These are phyloP conservation scores for Zaprionus lachaisei DNA, from an alignment of 1,140 invertebrate genomes.

Conservation along the genomic window DNA sequence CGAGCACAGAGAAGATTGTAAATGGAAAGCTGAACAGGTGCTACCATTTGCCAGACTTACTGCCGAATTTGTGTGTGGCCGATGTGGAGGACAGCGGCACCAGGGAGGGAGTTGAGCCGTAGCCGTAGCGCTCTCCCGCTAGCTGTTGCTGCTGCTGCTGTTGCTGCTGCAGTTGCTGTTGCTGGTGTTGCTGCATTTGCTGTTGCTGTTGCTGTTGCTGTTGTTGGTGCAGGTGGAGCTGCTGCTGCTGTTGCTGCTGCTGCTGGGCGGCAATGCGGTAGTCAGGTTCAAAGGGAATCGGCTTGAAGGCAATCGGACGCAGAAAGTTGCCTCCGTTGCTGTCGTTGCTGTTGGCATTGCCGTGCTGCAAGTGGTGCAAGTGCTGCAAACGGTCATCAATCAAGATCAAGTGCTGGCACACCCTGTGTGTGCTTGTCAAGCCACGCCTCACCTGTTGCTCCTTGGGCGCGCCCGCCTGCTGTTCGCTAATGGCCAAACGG, in stretches of 20 bases:
- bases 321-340: conserved; percentile 60
- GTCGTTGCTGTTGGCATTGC: conserved; percentile 10
- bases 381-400: conserved; percentile 21
- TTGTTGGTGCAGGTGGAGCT: conserved; percentile 38
- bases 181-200: conserved; percentile 26
- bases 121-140: conserved; percentile 73
- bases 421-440: neutral
- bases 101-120: conserved; percentile 77
- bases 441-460: conserved; percentile 62
- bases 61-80: conserved; percentile 74
- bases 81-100: conserved; percentile 60
- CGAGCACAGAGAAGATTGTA: neutral
- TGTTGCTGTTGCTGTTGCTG: conserved; percentile 37
- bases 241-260: conserved; percentile 53
- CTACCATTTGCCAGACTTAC: conserved; percentile 56
- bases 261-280: conserved; percentile 76
- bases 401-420: conserved; percentile 22
- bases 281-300: conserved; percentile 82
- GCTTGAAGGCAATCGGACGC: conserved; percentile 82
- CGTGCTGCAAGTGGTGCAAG: conserved; percentile 16
- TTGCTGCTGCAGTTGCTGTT: conserved; percentile 28
- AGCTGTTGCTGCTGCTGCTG: conserved; percentile 26
- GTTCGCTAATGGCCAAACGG: conserved; percentile 45
- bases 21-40: neutral
- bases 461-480: conserved; percentile 54